These are phyloP conservation scores for Hypolimnas misippus DNA, from an alignment of 2,888 invertebrate genomes.

Conservation along the genomic window DNA sequence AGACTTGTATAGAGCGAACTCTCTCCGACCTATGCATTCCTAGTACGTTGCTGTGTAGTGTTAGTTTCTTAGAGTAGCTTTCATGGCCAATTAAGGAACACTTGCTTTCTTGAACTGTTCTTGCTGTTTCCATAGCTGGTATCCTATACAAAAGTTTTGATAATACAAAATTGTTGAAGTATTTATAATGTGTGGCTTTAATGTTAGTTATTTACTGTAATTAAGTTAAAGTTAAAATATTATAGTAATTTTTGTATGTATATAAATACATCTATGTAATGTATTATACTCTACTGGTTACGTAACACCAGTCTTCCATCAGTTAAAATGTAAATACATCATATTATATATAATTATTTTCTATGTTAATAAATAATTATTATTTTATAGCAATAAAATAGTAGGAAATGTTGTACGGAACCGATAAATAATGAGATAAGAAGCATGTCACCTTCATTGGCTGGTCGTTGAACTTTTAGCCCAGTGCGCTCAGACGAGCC, in stretches of 20 bases:
- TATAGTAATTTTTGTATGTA: too few species aligned
- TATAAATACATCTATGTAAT: background rate
- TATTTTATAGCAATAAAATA: conserved; percentile 20
- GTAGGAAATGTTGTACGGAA: conserved; percentile 23
- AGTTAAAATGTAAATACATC: background rate
- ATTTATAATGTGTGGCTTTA: background rate
- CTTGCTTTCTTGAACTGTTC: conserved; percentile 7
- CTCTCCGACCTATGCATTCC: conserved; percentile 57
- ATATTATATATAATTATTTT: conserved; percentile 4
- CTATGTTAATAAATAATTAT: conserved; percentile 19
- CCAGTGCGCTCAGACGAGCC: conserved; percentile 55
- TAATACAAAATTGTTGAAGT: background rate
- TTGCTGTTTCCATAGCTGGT: background rate
- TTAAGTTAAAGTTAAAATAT: background rate
- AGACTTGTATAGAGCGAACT: conserved; percentile 30
- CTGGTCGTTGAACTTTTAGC: conserved; percentile 65
- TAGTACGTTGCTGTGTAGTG: conserved; percentile 72
- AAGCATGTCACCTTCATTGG: conserved; percentile 36
- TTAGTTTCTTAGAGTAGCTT: conserved; percentile 54
- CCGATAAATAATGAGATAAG: conserved; percentile 33
- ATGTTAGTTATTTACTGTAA: background rate
- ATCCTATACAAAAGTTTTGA: background rate
- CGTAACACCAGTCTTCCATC: too few species aligned
- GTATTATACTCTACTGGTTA: too few species aligned
- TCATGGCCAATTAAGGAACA: conserved; percentile 22